These are phyloP conservation scores for Cossypha dichroa DNA, from an alignment of 2,797 vertebrate species.

Conservation along the genomic window DNA sequence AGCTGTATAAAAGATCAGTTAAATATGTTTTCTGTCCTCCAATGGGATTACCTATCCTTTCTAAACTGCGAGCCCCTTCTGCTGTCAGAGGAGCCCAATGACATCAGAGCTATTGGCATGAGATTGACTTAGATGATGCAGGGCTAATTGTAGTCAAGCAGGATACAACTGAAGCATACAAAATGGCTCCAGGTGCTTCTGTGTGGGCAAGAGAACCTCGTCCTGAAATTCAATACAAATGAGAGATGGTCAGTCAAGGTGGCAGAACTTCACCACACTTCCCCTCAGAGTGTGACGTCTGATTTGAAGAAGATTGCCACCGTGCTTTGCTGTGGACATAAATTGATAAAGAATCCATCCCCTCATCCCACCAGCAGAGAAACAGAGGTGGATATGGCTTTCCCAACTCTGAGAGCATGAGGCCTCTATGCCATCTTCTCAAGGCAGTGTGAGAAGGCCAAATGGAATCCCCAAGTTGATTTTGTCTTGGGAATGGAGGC, in stretches of 20 bases:
- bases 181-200: background rate
- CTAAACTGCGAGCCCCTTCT: background rate
- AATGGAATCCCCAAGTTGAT: background rate
- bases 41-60: background rate
- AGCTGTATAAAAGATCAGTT: background rate
- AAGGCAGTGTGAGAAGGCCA: background rate
- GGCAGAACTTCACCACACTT: background rate
- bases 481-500: background rate
- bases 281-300: background rate
- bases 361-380: background rate
- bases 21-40: background rate
- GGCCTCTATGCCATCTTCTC: background rate
- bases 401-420: background rate
- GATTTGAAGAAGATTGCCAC: background rate
- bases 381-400: background rate
- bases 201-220: background rate
- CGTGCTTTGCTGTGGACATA: background rate
- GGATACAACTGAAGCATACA: background rate
- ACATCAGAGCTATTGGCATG: background rate
- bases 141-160: background rate
- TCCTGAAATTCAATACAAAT: background rate
- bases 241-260: background rate
- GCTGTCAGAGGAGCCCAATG: background rate
- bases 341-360: background rate
- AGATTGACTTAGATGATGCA: background rate